A percentile compares a stretch with the other conserved stretches of the same genome.
These are phyloP conservation scores for Balearica regulorum DNA, from an alignment of 2,797 vertebrate species.

Conservation along the genomic window DNA sequence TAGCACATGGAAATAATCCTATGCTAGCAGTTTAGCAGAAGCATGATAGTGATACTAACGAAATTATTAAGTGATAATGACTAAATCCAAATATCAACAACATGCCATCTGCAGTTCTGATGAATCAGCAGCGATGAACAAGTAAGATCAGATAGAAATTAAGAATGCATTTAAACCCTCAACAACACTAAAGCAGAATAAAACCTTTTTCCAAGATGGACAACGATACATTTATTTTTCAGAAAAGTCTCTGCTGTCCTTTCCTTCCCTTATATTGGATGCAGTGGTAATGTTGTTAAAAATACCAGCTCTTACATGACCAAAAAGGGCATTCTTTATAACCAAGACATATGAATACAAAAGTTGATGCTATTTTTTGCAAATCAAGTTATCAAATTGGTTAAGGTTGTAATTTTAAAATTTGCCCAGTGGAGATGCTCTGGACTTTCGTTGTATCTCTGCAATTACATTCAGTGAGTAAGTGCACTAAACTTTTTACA, in stretches of 20 bases:
- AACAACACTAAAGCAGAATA: not conserved
- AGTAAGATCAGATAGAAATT: not conserved
- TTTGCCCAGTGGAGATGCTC: not conserved
- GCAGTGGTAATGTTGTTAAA: not conserved
- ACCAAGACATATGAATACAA: not conserved
- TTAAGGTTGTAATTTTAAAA: not conserved
- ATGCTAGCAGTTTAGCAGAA: not conserved
- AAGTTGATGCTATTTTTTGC: not conserved
- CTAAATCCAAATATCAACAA: rapidly evolving
- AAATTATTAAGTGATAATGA: not conserved
- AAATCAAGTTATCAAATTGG: not conserved
- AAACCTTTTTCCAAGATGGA: not conserved
- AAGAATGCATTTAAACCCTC: not conserved
- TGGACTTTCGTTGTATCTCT: not conserved
- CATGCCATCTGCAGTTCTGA: not conserved
- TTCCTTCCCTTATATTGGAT: not conserved
- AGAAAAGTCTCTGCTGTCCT: not conserved
- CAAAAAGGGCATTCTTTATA: not conserved
- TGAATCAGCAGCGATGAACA: not conserved
- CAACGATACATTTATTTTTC: not conserved
- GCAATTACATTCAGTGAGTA: not conserved
- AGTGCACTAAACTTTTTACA: not conserved
- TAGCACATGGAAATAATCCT: not conserved
- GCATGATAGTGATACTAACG: not conserved
- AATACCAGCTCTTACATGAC: not conserved